Percentiles rank a stretch among this genome's conserved stretches.
phyloP scores from a whole-genome alignment of 2,797 vertebrate genomes.

The Hydrolagus colliei region DNA sequence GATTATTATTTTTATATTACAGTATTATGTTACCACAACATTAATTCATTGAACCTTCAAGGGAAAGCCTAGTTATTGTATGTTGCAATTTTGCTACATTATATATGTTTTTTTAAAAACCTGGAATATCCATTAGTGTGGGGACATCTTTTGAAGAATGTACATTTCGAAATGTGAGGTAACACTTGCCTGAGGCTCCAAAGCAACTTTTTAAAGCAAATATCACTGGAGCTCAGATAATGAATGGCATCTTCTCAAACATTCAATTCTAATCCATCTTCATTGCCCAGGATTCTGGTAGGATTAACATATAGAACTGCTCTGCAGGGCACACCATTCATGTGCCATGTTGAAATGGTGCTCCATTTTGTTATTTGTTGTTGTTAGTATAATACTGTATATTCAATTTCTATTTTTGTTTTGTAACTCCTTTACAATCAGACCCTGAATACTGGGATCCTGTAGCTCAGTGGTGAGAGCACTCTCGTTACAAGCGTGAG shows the following conservation, averaged over 20 bases:
- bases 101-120: neutral
- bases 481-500: too few relatives aligned
- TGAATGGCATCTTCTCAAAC: neutral
- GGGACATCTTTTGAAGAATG: neutral
- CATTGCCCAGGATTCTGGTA: neutral
- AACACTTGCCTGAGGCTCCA: neutral
- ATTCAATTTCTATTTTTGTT: too few relatives aligned
- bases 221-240: neutral
- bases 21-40: too few relatives aligned
- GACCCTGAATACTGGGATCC: too few relatives aligned
- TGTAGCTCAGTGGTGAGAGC: too few relatives aligned
- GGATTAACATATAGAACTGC: too few relatives aligned
- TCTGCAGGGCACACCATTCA: too few relatives aligned
- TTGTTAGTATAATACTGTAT: too few relatives aligned
- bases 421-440: too few relatives aligned
- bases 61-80: neutral
- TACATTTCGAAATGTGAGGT: neutral
- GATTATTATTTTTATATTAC: too few relatives aligned
- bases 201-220: neutral
- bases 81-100: neutral
- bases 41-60: neutral
- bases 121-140: neutral
- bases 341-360: too few relatives aligned
- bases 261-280: neutral
- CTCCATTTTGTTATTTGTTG: too few relatives aligned